Percentiles rank a stretch among this genome's conserved stretches.
These are phyloP conservation scores for Macrophya alboannulata DNA, from an alignment of 2,888 invertebrate genomes.

Conservation along the genomic window DNA sequence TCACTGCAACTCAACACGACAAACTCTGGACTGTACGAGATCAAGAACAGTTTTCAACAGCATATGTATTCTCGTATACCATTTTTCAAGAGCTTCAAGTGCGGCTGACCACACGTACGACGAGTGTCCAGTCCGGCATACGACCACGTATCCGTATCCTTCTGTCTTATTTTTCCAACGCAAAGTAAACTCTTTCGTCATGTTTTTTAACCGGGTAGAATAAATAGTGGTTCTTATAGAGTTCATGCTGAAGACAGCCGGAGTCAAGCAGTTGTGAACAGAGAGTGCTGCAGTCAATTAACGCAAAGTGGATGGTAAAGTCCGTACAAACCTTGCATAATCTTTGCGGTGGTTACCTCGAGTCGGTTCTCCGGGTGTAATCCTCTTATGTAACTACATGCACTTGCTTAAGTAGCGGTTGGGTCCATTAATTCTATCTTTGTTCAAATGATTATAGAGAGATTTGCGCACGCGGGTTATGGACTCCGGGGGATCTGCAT, in stretches of 20 bases:
- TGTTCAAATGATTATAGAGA: slow-evolving; percentile 40
- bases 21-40: not conserved
- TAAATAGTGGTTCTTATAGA: not conserved
- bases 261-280: slow-evolving; percentile 21
- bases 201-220: not conserved
- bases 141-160: not conserved
- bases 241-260: not conserved
- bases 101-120: not conserved
- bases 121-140: not conserved
- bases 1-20: not conserved
- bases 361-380: slow-evolving; percentile 24
- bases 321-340: slow-evolving; percentile 32
- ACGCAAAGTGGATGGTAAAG: slow-evolving; percentile 35
- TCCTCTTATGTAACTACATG: slow-evolving; percentile 50
- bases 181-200: not conserved
- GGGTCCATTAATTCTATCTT: slow-evolving; percentile 27
- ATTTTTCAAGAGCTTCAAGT: slow-evolving; percentile 9
- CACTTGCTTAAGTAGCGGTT: not conserved
- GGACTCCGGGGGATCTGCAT: not conserved
- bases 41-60: not conserved
- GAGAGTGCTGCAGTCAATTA: slow-evolving; percentile 47
- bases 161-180: not conserved
- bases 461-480: not conserved
- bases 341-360: slow-evolving; percentile 43
- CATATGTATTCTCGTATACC: not conserved